Evolutionary conservation across 2,797 vertebrate genomes (phyloP).

Genomic region (Rhynchonycteris naso): DNA sequence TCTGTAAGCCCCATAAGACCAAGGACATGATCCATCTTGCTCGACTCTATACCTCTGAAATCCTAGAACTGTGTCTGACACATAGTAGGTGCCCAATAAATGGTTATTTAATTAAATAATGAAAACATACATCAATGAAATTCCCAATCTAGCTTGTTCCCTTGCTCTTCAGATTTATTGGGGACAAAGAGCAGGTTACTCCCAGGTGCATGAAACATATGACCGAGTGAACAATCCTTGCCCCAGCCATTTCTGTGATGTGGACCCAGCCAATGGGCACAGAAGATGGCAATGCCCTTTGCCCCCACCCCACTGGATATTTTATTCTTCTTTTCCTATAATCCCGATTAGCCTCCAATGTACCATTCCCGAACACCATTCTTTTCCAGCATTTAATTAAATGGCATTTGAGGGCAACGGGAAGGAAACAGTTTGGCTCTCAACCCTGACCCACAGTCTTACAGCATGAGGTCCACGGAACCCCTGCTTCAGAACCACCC

Average conservation of each 20-base stretch:
- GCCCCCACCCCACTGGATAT: rapidly evolving
- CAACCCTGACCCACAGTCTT: neutral
- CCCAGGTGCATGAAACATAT: neutral
- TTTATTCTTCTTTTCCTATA: neutral
- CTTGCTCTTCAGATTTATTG: neutral
- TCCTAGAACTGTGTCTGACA: neutral
- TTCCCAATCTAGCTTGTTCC: neutral
- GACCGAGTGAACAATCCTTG: neutral
- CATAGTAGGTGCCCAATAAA: neutral
- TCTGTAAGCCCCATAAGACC: neutral
- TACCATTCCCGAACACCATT: neutral
- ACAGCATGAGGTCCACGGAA: neutral
- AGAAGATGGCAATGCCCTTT: neutral
- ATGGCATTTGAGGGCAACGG: neutral
- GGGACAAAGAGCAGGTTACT: neutral
- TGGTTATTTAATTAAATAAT: neutral
- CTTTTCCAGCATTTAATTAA: slow-evolving; percentile 32
- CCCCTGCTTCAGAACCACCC: neutral
- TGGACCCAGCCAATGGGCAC: neutral
- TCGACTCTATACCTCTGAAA: neutral
- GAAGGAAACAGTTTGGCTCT: neutral
- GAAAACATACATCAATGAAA: neutral
- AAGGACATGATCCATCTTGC: neutral
- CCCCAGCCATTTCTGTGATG: neutral
- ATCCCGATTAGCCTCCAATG: neutral